Base-by-base conservation (phyloP, 2,888 invertebrate species). In the Graphium colonna region DNA sequence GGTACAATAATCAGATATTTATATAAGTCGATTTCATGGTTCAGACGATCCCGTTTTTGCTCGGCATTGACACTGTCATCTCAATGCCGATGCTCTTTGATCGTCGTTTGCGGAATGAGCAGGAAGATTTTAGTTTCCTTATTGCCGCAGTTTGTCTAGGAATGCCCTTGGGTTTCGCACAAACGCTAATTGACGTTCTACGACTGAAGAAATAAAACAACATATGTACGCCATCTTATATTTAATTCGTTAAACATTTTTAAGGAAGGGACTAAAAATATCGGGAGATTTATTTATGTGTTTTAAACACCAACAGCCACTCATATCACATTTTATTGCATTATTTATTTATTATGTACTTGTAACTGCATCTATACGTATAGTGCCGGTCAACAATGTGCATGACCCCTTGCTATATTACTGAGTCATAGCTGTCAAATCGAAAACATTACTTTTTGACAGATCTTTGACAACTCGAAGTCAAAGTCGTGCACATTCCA, bases 1-100 rank as follows among this genome's bases (percentile, higher is more conserved):
- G 77, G 74, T 71, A 77, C 69, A 68, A 63, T 78, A 74, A 77
- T 68, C 73, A 67, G 73, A 72, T 76, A 69, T 79, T 88, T 89
- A 84, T 88, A 89, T 80, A 76, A 79, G 58, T 60, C 56, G 63
- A 68, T 71, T 79, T 85, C 79, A 87, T 79, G 89, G 77, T 86
- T 79, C 68, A 71, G 60, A 61, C 63, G 64, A 57, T 61, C 48
- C 59, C 56, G 73, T 86, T 87, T 88, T 87, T 86, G 65, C 69
- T 60, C 71, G 78, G 59, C 81, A 80, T 71, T 81, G 83, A 58
- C 64, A 60, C 56, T 64, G 71, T 73, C 77, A 55, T 50, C 46
- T 67, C 85, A 84, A 82, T 83, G 85, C 69, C 79, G 71, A 16
- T 33, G 52, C 41, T 52, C 55, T 59, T 64, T 73, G 68, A 68